These are phyloP conservation scores for Hofmannophila pseudospretella DNA, from an alignment of 2,888 invertebrate species.

Conservation along the genomic window DNA sequence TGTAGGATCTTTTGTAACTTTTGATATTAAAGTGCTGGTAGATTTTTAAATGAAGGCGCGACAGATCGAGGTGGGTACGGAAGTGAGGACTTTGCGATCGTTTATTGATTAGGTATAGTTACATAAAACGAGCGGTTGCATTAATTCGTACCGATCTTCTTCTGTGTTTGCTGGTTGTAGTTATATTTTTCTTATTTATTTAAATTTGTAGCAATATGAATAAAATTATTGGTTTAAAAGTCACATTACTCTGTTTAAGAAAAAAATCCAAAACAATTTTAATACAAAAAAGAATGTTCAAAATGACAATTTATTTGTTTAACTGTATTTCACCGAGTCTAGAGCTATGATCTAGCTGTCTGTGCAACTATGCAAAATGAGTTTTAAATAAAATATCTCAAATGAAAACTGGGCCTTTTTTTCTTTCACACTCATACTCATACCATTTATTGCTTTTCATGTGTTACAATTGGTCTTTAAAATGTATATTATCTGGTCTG, in stretches of 20 bases:
- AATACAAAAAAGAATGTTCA: conserved; percentile 2
- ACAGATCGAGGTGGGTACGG: conserved; percentile 69
- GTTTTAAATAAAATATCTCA: conserved; percentile 70
- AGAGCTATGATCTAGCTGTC: conserved; percentile 54
- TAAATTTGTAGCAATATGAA: conserved; percentile 67
- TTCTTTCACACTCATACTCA: no score
- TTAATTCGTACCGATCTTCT: conserved; percentile 70
- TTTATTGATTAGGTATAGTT: conserved; percentile 32
- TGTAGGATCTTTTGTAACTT: conserved; percentile 73
- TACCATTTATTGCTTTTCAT: no score
- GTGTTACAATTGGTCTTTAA: no score
- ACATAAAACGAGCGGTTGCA: conserved; percentile 47
- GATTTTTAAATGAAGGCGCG: conserved; percentile 39
- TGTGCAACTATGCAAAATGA: conserved; percentile 65
- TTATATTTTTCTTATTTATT: conserved; percentile 74
- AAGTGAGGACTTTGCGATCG: conserved; percentile 64
- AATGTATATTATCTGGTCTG: no score
- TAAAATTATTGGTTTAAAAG: conserved; percentile 45
- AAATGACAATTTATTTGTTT: conserved; percentile 46
- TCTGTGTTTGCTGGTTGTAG: conserved; percentile 69
- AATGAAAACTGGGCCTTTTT: conserved; percentile 28
- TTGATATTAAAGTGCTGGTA: conserved; percentile 76
- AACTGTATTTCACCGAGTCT: conserved; percentile 51
- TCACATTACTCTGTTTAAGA: conserved; percentile 1
- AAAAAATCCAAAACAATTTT: not conserved